Evolutionary conservation across 2,113 vertebrate species (phyloP), one percentile per base, ranked within the genome.

Genomic region (Atlantisia rogersi): DNA sequence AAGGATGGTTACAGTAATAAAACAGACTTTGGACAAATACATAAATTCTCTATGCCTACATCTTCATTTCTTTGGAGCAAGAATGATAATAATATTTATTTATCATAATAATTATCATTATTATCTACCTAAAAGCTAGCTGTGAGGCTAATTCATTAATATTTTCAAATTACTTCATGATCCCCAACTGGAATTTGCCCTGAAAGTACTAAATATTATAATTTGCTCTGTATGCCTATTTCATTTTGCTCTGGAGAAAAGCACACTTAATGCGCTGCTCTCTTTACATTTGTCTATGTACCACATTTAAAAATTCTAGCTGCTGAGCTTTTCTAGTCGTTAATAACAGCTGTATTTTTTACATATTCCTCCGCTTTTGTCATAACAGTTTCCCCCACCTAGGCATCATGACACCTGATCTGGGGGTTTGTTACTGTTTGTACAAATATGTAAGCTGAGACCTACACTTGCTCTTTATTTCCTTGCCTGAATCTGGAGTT

Each of bases 151-250:
- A 89, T 82, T 93, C 62, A 91, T 87, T 84, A 92, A 85, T 88
- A 96, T 79, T 95, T 94, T 88, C 50, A 79, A 93, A 92, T 93
- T 94, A 87, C 60, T 94, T 92, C 55, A n/a, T 77, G 86, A 88
- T 91, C 55, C 37, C 71, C 80, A 80, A 42, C 55, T 89, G 40
- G 80, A 94, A 94, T 87, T 93, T 94, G 13, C 69, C 59, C 77
- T 74, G 40, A 67, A 76, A 79, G 58, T 82, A 79, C 77, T 82
- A 76, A 91, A 82, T 87, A 82, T 42, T 89, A 31, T 94, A 15
- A 95, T 94, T 94, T 95, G 37, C 88, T 94, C 73, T 62, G 19
- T 75, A 48, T 81, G 71, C n/a, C 40, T 92, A 20, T 86, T 93
- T 86, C 25, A 71, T 86, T 94, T 93, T 70, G 9, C 73, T 83